Evolutionary conservation across 1,140 invertebrate species (phyloP).

Genomic region (Drusus annulatus): DNA sequence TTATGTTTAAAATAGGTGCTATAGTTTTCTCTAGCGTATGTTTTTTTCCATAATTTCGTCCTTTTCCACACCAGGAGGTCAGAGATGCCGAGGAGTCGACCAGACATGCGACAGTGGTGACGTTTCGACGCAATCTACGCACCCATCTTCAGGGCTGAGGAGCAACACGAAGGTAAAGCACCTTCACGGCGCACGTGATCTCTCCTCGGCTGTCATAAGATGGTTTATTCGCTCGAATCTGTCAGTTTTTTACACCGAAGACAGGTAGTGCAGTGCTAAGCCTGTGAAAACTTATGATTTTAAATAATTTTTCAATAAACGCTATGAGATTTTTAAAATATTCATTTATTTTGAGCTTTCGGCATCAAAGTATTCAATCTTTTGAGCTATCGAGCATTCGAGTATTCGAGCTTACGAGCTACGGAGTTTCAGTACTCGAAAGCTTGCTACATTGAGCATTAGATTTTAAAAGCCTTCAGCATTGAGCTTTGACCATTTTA

Average conservation of each 20-base stretch:
- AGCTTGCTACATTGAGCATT: too few species aligned
- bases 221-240: neutral
- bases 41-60: too few species aligned
- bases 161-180: conserved; percentile 15
- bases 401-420: too few species aligned
- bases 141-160: conserved; percentile 23
- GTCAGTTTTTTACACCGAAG: neutral
- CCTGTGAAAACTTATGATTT: neutral
- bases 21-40: too few species aligned
- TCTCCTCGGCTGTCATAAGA: neutral
- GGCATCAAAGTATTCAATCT: too few species aligned
- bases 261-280: neutral
- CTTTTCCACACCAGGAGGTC: neutral
- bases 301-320: too few species aligned
- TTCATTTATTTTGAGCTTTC: too few species aligned
- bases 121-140: conserved; percentile 12
- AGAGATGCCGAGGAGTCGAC: neutral
- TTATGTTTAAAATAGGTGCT: too few species aligned
- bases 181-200: conserved; percentile 20
- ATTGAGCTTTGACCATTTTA: too few species aligned
- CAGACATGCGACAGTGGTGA: neutral
- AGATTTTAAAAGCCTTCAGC: too few species aligned
- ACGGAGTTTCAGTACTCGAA: too few species aligned
- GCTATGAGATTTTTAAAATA: neutral
- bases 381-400: too few species aligned